phyloP scores from a whole-genome alignment of 2,888 invertebrate genomes.

The Escarpia spicata region DNA sequence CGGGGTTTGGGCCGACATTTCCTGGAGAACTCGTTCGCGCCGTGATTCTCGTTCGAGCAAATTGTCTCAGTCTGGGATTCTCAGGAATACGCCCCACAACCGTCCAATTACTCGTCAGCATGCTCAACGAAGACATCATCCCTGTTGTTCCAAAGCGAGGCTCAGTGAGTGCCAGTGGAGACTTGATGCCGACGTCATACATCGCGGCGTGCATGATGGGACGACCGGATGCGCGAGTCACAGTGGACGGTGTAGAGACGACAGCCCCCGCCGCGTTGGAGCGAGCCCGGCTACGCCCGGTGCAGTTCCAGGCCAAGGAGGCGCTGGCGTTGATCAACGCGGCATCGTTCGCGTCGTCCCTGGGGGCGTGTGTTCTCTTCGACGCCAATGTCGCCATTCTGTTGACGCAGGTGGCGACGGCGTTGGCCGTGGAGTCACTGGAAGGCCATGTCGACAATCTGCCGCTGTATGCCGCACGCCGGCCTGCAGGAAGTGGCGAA shows the following conservation, averaged over 20 bases:
- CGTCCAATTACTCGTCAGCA: conserved; percentile 39
- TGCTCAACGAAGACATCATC: conserved; percentile 44
- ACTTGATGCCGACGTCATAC: conserved; percentile 49
- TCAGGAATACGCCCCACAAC: conserved; percentile 40
- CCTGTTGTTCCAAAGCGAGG: conserved; percentile 48
- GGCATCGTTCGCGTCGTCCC: conserved; percentile 41
- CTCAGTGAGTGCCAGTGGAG: conserved; percentile 49
- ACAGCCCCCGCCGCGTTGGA: conserved; percentile 41
- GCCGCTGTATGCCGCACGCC: conserved; percentile 42
- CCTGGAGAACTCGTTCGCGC: conserved; percentile 41
- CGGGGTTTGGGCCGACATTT: conserved; percentile 35
- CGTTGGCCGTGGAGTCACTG: conserved; percentile 29
- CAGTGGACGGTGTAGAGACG: background rate
- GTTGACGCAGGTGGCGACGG: conserved; percentile 38
- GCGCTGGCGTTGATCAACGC: conserved; percentile 47
- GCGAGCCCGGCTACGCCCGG: conserved; percentile 37
- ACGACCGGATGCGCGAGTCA: background rate
- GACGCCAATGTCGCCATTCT: conserved; percentile 38
- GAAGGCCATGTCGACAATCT: conserved; percentile 37
- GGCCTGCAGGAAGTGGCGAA: conserved; percentile 41
- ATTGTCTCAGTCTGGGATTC: conserved; percentile 39
- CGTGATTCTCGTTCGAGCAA: conserved; percentile 48
- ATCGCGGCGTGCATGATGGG: conserved; percentile 48
- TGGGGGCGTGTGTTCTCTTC: conserved; percentile 40
- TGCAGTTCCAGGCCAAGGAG: conserved; percentile 47